Conservation (phyloP, 23 tunicate genomes). For the Corella eumyota region DNA sequence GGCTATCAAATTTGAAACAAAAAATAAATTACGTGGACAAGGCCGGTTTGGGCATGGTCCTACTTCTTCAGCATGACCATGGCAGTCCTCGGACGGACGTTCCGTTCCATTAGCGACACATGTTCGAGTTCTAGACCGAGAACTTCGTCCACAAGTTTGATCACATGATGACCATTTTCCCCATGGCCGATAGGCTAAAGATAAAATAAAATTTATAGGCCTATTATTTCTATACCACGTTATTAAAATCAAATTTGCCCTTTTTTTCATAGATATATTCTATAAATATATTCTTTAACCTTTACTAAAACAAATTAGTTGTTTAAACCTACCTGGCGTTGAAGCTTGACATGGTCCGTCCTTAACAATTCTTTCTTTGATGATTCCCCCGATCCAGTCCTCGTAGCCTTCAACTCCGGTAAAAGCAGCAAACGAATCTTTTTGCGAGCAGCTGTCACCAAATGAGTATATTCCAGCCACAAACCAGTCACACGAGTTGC, state of each 20-base stretch:
- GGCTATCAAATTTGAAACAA: no score
- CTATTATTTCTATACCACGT: background rate
- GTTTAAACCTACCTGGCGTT: constrained; percentile 1
- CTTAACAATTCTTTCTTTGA: background rate
- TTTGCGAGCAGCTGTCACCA: constrained; percentile 22
- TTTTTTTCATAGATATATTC: background rate
- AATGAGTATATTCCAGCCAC: constrained; percentile 37
- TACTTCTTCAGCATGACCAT: constrained; percentile 1
- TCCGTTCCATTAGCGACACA: constrained; percentile 10
- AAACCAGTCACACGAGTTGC: constrained; percentile 40
- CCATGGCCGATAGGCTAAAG: constrained; percentile 35
- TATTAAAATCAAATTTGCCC: background rate
- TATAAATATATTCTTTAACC: background rate
- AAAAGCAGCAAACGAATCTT: constrained; percentile 14
- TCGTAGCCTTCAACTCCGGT: constrained; percentile 29
- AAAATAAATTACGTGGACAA: constrained; percentile 32
- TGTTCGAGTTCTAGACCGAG: background rate
- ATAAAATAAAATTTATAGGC: no score
- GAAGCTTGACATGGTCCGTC: constrained; percentile 11
- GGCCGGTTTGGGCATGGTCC: constrained; percentile 7
- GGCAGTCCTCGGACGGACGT: constrained; percentile 26
- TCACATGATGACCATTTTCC: constrained; percentile 13
- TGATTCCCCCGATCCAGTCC: constrained; percentile 14
- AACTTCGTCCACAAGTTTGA: constrained; percentile 17
- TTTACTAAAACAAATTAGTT: no score